phyloP scores from a whole-genome alignment of 2,888 invertebrate species.

The Chaetoderma sp. region DNA sequence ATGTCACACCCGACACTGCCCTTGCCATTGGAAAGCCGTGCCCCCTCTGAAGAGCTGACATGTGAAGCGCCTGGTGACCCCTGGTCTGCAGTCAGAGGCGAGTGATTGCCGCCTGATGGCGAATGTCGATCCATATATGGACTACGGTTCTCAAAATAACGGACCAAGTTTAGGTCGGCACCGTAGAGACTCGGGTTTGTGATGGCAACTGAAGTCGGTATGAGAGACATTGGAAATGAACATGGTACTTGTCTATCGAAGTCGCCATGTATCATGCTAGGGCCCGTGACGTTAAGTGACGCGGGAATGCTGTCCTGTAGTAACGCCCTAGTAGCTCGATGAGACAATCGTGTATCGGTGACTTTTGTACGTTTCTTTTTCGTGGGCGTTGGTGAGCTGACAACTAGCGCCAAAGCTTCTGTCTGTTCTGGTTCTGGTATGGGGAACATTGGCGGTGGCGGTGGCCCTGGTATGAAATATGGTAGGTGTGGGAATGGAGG shows the following conservation, averaged over 20 bases:
- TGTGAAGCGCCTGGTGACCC: conserved; percentile 51
- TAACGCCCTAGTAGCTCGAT: conserved; percentile 61
- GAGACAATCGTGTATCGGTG: conserved; percentile 74
- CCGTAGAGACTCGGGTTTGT: conserved; percentile 92
- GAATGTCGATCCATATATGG: conserved; percentile 38
- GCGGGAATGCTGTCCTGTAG: conserved; percentile 52
- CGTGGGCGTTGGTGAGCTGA: conserved; percentile 87
- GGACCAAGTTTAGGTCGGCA: conserved; percentile 61
- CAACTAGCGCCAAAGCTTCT: conserved; percentile 93
- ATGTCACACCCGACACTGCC: no score
- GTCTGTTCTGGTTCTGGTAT: conserved; percentile 66
- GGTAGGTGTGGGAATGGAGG: conserved; percentile 74
- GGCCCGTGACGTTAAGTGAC: conserved; percentile 37
- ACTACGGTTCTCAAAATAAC: conserved; percentile 72
- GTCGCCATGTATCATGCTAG: conserved; percentile 41
- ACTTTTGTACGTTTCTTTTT: conserved; percentile 98
- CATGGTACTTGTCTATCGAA: conserved; percentile 4
- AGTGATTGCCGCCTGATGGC: conserved; percentile 43
- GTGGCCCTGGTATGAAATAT: conserved; percentile 74
- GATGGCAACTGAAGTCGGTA: conserved; percentile 96
- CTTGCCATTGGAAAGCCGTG: conserved; percentile 44
- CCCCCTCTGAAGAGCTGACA: conserved; percentile 47
- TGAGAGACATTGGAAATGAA: conserved; percentile 80
- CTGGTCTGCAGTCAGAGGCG: conserved; percentile 51
- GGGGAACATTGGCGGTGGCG: conserved; percentile 46